Evolutionary conservation across 2,797 vertebrate species (phyloP).

Genomic region (Decapterus maruadsi): DNA sequence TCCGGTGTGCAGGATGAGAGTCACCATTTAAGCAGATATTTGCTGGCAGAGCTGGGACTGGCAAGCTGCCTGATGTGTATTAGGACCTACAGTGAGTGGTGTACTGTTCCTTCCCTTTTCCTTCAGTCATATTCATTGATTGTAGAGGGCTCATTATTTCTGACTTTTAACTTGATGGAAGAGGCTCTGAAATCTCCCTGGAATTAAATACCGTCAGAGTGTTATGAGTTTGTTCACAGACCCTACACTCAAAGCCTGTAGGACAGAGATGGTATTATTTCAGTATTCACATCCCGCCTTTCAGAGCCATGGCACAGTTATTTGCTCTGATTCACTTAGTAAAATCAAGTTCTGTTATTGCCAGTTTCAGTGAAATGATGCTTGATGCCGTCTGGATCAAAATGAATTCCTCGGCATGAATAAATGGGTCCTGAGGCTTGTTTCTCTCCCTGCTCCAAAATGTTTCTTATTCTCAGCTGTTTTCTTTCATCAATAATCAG

Average conservation of each 20-base stretch:
- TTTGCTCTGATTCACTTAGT: slow-evolving; percentile 61
- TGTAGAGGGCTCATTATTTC: slow-evolving; percentile 78
- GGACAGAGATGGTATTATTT: slow-evolving; percentile 58
- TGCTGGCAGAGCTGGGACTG: slow-evolving; percentile 69
- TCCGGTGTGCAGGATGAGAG: slow-evolving; percentile 80
- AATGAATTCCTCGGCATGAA: slow-evolving; percentile 66
- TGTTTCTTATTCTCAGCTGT: slow-evolving; percentile 67
- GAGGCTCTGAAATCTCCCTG: slow-evolving; percentile 55
- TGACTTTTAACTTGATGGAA: slow-evolving; percentile 73
- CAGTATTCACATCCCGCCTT: slow-evolving; percentile 41
- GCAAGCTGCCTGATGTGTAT: slow-evolving; percentile 68
- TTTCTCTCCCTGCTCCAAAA: slow-evolving; percentile 55
- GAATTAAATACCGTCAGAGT: slow-evolving; percentile 64
- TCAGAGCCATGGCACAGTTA: slow-evolving; percentile 42
- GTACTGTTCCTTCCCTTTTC: slow-evolving; percentile 55
- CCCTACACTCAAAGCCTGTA: slow-evolving; percentile 36
- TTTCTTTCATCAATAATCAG: slow-evolving; percentile 76
- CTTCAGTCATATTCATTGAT: slow-evolving; percentile 78
- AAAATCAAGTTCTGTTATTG: slow-evolving; percentile 67
- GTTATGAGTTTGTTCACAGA: slow-evolving; percentile 61
- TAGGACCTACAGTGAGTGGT: slow-evolving; percentile 50
- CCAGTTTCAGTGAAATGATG: slow-evolving; percentile 63
- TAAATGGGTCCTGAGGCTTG: slow-evolving; percentile 63
- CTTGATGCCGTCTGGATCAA: slow-evolving; percentile 62
- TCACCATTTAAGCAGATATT: slow-evolving; percentile 83